Percentiles rank a stretch among this genome's conserved stretches.
Evolutionary conservation across 2,797 vertebrate species (phyloP).

Genomic region (Galagoides demidoff): DNA sequence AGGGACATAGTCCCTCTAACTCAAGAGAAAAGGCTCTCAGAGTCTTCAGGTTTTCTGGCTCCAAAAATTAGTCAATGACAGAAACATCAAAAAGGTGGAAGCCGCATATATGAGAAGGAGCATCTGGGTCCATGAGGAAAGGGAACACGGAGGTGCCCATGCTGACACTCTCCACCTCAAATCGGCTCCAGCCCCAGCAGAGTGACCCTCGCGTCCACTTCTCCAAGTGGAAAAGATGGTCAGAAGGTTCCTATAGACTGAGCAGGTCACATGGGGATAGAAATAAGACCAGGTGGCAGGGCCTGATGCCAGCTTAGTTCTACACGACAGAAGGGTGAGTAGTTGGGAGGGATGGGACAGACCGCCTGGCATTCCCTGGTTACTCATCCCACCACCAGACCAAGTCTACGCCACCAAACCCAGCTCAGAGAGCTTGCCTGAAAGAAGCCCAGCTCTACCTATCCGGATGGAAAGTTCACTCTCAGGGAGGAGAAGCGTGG

Average conservation of each 20-base stretch:
- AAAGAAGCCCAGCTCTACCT: constrained; percentile 93
- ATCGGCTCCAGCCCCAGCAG: background rate
- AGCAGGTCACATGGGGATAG: background rate
- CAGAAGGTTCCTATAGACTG: background rate
- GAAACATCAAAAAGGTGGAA: background rate
- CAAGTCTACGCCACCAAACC: background rate
- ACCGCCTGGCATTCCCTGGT: background rate
- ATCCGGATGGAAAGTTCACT: constrained; percentile 94
- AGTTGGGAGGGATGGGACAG: too few relatives aligned
- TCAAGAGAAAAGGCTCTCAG: background rate
- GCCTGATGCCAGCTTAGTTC: background rate
- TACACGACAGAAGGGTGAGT: fast-evolving
- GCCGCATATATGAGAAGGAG: background rate
- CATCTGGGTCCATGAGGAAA: background rate
- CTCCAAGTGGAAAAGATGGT: background rate
- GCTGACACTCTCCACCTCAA: background rate
- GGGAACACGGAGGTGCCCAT: fast-evolving
- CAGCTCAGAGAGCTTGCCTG: constrained; percentile 94
- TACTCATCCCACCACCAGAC: background rate
- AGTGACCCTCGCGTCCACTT: background rate
- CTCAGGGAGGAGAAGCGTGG: constrained; percentile 63
- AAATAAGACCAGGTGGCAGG: fast-evolving
- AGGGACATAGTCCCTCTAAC: fast-evolving
- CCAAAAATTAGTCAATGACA: background rate
- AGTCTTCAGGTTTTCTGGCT: background rate